Evolutionary conservation across 1,140 invertebrate species (phyloP), one percentile per base, ranked within the genome.

Genomic region (Medauroidea extradentata): DNA sequence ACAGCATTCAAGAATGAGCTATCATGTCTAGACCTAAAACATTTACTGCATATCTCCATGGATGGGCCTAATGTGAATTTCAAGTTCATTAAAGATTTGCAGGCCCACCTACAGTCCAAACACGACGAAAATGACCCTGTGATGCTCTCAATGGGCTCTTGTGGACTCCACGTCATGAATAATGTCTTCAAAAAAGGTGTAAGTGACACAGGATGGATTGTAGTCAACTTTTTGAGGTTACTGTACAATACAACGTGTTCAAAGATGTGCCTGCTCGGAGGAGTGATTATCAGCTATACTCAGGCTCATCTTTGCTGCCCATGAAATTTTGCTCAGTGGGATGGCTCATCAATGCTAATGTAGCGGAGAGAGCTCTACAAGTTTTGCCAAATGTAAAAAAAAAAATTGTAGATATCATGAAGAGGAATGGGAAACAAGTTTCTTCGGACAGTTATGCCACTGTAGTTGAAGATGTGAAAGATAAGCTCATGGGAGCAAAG

Each of bases 341-440:
- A 46, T 69, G 67, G 66, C 27, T 66, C n/a, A 61, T 65, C 57
- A 66, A 68, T 44, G 46, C 48, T 29, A n/a, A n/a, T n/a, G n/a
- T n/a, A n/a, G n/a, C n/a, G n/a, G n/a, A n/a, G n/a, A n/a, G n/a
- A n/a, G n/a, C n/a, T n/a, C n/a, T n/a, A n/a, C n/a, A n/a, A n/a
- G n/a, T n/a, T n/a, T n/a, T n/a, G n/a, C n/a, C n/a, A n/a, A n/a
- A n/a, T n/a, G n/a, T n/a, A n/a, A n/a, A n/a, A n/a, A n/a, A n/a
- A n/a, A n/a, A n/a, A n/a, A n/a, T n/a, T n/a, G n/a, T n/a, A n/a
- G n/a, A n/a, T n/a, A n/a, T n/a, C n/a, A n/a, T n/a, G n/a, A n/a
- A n/a, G n/a, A n/a, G n/a, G n/a, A n/a, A n/a, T n/a, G n/a, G n/a
- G n/a, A n/a, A n/a, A n/a, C n/a, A n/a, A n/a, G n/a, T n/a, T n/a